phyloP scores from a whole-genome alignment of 1,140 invertebrate genomes.

The Lepidurus apus region DNA sequence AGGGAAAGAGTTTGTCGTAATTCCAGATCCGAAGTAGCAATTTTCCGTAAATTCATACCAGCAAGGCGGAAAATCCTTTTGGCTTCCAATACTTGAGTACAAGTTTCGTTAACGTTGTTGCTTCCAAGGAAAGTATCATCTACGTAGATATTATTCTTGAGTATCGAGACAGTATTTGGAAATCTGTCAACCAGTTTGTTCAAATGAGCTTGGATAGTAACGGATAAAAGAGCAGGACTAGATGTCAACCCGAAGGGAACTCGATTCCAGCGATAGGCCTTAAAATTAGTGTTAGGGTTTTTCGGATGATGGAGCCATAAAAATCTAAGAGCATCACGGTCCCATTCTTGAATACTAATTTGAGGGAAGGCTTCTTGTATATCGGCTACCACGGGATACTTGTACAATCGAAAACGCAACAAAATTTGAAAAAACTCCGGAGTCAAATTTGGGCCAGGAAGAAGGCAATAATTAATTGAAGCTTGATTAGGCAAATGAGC shows the following conservation, averaged over 20 bases:
- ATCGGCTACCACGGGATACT: background rate
- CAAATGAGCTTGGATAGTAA: slow-evolving; percentile 36
- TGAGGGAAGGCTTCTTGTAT: background rate
- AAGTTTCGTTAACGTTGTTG: slow-evolving; percentile 35
- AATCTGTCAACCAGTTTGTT: background rate
- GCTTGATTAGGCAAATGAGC: background rate
- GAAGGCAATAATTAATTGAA: background rate
- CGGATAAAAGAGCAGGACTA: slow-evolving; percentile 31
- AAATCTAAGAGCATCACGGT: background rate
- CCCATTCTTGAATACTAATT: background rate
- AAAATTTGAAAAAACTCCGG: background rate
- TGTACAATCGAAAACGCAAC: background rate
- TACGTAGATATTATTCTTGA: slow-evolving; percentile 37
- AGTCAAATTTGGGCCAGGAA: background rate
- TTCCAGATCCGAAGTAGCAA: slow-evolving; percentile 37
- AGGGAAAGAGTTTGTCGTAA: slow-evolving; percentile 30
- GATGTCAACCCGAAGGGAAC: background rate
- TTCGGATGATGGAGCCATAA: background rate
- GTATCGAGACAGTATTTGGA: slow-evolving; percentile 32
- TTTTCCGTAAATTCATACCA: slow-evolving; percentile 41
- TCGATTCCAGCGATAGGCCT: background rate
- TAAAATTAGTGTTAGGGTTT: background rate
- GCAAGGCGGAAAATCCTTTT: slow-evolving; percentile 37
- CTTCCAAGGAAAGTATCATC: slow-evolving; percentile 33
- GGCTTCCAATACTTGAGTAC: slow-evolving; percentile 35